phyloP scores from a whole-genome alignment of 1,140 invertebrate genomes.

The Centruroides vittatus region DNA sequence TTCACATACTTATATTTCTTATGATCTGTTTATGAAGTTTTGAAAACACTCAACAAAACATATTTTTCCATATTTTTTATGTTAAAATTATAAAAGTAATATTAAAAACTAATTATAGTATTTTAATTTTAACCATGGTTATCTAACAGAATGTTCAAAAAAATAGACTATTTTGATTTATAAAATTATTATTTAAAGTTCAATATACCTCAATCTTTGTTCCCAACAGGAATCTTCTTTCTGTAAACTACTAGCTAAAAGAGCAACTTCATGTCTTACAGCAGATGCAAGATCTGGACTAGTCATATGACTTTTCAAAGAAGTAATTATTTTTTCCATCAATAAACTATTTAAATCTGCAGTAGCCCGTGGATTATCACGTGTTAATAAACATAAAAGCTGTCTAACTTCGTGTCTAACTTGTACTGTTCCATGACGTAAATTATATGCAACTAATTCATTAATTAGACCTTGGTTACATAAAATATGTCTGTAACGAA shows the following conservation, averaged over 20 bases:
- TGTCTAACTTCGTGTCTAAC: conserved; percentile 75
- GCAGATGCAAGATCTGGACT: conserved; percentile 55
- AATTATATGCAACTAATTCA: conserved; percentile 79
- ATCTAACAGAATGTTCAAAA: no score
- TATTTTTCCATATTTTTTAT: no score
- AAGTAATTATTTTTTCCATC: conserved; percentile 52
- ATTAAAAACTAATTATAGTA: no score
- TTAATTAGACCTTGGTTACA: conserved; percentile 76
- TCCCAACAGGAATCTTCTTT: conserved; percentile 94
- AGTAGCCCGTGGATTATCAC: conserved; percentile 74
- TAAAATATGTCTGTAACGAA: conserved; percentile 54
- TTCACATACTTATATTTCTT: no score
- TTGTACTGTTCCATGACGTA: conserved; percentile 39
- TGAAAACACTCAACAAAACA: no score
- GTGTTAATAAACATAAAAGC: conserved; percentile 74
- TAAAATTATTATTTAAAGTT: no score
- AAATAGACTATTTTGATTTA: no score
- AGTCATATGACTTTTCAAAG: conserved; percentile 32
- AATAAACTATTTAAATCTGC: conserved; percentile 69
- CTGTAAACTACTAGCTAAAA: conserved; percentile 71
- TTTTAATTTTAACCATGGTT: no score
- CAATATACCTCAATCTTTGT: conserved; percentile 53
- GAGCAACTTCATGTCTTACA: conserved; percentile 69
- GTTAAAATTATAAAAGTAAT: no score
- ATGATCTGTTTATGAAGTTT: no score